These are phyloP conservation scores for Xyrichtys novacula DNA, from an alignment of 2,797 vertebrate species.

Conservation along the genomic window DNA sequence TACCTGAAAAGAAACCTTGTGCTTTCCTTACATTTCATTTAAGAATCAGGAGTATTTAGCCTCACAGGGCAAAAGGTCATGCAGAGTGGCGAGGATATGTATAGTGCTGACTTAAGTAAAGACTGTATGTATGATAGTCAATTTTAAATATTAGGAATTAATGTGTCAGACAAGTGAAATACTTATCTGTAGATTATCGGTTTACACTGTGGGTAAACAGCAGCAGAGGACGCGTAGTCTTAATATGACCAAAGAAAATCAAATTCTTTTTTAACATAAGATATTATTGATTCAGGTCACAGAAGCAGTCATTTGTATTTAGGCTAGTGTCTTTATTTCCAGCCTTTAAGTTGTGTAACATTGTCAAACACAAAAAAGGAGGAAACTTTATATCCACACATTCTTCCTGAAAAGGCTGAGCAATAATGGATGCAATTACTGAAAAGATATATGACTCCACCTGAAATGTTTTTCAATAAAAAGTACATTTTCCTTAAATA, in stretches of 20 bases:
- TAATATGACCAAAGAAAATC: neutral
- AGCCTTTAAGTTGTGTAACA: slow-evolving; percentile 63
- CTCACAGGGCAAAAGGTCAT: neutral
- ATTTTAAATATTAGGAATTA: neutral
- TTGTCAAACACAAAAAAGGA: slow-evolving; percentile 63
- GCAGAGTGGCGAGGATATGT: no score
- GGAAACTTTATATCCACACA: slow-evolving; percentile 53
- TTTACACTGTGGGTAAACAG: neutral
- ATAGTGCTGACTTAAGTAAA: neutral
- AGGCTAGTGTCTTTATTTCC: slow-evolving; percentile 73
- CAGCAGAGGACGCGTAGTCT: neutral
- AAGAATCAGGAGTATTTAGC: neutral
- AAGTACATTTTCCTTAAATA: slow-evolving; percentile 58
- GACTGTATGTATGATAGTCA: neutral
- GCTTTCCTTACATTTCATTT: slow-evolving; percentile 1
- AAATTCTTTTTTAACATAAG: neutral
- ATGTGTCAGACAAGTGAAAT: neutral
- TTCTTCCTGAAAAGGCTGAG: slow-evolving; percentile 45
- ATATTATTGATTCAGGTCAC: slow-evolving; percentile 26
- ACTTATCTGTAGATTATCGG: neutral
- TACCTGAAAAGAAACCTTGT: neutral
- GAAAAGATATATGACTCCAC: slow-evolving; percentile 31
- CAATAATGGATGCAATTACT: slow-evolving; percentile 26
- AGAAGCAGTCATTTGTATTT: slow-evolving; percentile 27
- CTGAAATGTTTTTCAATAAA: slow-evolving; percentile 40